phyloP scores from a whole-genome alignment of 2,888 invertebrate species.

The Caenorhabditis doughertyi region DNA sequence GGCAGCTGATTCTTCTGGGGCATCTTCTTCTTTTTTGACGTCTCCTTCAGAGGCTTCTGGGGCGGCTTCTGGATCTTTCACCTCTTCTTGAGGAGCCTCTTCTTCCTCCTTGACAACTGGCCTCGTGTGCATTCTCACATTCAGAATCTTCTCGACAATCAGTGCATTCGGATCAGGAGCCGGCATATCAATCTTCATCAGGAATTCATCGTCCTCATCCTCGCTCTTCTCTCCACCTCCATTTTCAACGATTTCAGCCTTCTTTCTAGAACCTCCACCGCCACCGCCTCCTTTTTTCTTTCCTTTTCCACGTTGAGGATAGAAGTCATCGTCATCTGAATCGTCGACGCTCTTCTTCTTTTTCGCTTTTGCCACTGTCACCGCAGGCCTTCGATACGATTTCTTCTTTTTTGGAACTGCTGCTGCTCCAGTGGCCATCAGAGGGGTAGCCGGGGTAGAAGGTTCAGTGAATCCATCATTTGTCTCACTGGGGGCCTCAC shows the following conservation, averaged over 20 bases:
- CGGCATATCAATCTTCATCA: slow-evolving; percentile 48
- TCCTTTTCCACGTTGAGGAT: slow-evolving; percentile 48
- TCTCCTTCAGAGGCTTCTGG: slow-evolving; percentile 82
- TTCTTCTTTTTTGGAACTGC: slow-evolving; percentile 52
- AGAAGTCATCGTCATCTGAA: slow-evolving; percentile 68
- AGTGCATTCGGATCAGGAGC: slow-evolving; percentile 52
- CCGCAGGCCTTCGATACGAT: slow-evolving; percentile 39
- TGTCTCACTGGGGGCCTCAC: slow-evolving; percentile 53
- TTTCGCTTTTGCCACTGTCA: slow-evolving; percentile 35
- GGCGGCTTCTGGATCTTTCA: slow-evolving; percentile 72
- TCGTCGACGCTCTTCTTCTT: slow-evolving; percentile 68
- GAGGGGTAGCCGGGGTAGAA: slow-evolving; percentile 63
- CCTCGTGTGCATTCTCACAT: slow-evolving; percentile 45
- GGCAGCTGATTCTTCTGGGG: slow-evolving; percentile 82
- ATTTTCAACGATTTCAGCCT: slow-evolving; percentile 20
- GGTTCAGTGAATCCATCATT: slow-evolving; percentile 70
- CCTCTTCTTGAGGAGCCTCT: slow-evolving; percentile 82
- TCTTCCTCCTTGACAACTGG: slow-evolving; percentile 28
- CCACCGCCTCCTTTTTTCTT: slow-evolving; percentile 39
- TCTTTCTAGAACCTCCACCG: slow-evolving; percentile 3
- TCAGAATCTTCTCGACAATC: slow-evolving; percentile 66
- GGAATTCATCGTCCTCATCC: slow-evolving; percentile 60
- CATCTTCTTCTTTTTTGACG: slow-evolving; percentile 82
- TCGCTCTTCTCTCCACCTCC: slow-evolving; percentile 12
- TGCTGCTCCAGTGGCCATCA: slow-evolving; percentile 14